Conservation (phyloP, 1,140 invertebrate genomes). For the Charaxes varanes region DNA sequence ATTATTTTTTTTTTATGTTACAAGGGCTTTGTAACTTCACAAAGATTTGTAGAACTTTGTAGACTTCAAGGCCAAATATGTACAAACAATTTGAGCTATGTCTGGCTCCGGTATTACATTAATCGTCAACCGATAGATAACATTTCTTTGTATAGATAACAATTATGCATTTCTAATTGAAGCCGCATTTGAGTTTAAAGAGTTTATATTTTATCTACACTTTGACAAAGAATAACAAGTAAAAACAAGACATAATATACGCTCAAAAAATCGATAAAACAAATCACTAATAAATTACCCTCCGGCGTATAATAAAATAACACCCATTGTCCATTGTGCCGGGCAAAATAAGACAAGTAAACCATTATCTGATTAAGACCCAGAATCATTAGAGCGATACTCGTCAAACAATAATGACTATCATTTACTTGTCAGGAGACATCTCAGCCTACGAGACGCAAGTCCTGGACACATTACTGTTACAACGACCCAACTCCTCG, state of each 20-base stretch:
- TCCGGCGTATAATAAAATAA: conserved; percentile 24
- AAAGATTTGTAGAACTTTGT: too few species aligned
- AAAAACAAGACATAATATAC: background rate
- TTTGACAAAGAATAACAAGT: background rate
- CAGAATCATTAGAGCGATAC: conserved; percentile 32
- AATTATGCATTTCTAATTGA: too few species aligned
- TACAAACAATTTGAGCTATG: too few species aligned
- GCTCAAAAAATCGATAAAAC: background rate
- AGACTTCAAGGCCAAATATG: too few species aligned
- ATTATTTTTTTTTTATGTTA: too few species aligned
- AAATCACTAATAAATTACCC: conserved; percentile 17
- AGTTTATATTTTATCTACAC: too few species aligned
- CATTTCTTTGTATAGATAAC: too few species aligned
- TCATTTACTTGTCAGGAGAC: conserved; percentile 27
- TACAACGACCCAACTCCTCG: conserved; percentile 13
- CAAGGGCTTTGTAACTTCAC: too few species aligned
- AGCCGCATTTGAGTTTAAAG: too few species aligned
- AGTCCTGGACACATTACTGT: conserved; percentile 3
- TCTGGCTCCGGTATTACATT: too few species aligned
- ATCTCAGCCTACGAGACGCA: background rate
- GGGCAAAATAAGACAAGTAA: conserved; percentile 30
- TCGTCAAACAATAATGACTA: conserved; percentile 31
- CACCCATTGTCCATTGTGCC: conserved; percentile 26
- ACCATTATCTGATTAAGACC: conserved; percentile 31
- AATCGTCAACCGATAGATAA: too few species aligned